Evolutionary conservation across 2,113 vertebrate genomes (phyloP).

Genomic region (Urocitellus parryii): DNA sequence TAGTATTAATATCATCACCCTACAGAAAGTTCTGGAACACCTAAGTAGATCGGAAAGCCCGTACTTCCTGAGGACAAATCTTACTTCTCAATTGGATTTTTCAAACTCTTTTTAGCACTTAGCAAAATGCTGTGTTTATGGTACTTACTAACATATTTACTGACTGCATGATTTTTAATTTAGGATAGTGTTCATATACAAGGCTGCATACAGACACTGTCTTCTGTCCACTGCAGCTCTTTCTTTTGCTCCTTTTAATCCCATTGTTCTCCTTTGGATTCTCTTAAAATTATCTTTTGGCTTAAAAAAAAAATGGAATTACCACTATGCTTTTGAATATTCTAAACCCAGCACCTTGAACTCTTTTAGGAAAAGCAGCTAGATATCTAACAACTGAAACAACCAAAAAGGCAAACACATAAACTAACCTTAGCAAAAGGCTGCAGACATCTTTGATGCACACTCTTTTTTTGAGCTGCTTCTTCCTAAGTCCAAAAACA

Average conservation of each 20-base stretch:
- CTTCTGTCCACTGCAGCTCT: neutral
- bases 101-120: conserved; percentile 4
- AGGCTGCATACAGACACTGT: neutral
- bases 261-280: neutral
- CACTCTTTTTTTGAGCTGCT: conserved; percentile 7
- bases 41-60: neutral
- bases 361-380: conserved; percentile 26
- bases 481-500: conserved; percentile 39
- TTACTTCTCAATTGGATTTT: conserved; percentile 30
- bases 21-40: neutral
- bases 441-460: conserved; percentile 57
- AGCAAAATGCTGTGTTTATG: neutral
- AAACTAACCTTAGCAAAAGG: conserved; percentile 46
- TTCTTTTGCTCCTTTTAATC: too few relatives aligned
- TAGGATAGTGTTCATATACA: neutral
- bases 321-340: neutral
- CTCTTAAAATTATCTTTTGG: neutral
- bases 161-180: neutral
- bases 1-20: neutral
- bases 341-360: neutral
- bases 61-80: neutral
- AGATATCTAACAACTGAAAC: conserved; percentile 25
- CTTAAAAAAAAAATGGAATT: conserved; percentile 5
- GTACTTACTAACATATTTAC: neutral
- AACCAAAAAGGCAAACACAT: conserved; percentile 46